Base-by-base conservation (phyloP, 1,140 invertebrate genomes). In the Probaryconus sp. region DNA sequence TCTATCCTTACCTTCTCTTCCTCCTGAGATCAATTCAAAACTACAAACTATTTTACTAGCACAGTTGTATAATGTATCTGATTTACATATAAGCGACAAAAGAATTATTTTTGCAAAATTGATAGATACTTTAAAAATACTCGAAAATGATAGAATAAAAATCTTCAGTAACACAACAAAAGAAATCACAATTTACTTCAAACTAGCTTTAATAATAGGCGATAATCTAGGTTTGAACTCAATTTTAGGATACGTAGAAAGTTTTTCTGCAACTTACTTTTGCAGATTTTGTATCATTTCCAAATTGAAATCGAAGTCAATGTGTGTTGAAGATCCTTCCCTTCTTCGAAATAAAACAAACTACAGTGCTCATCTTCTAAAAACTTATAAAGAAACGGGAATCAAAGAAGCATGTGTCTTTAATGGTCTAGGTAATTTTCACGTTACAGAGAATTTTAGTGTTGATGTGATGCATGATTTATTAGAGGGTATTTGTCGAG, bases 391-490 rank as follows among this genome's bases (percentile, higher is more conserved):
- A 18, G 21, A 38, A 14, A 58, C 60, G 5, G 60, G 53, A 11
- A 53, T 72, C 1, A 56, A 60, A 60, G 30, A 38, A 0, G 2
- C 0, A 3, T 61, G 31, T 40, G 20, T 38, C 17, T 61, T 48
- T 9, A 43, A 38, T 21, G 1, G 28, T 61, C 11, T 74, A 20
- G 0, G 17, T 1, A n/a, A 60, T 63, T 78, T 79, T 56, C 55
- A 74, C 50, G 47, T 61, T 9, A 43, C 26, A 10, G 18, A 61
- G n/a, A n/a, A n/a, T n/a, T n/a, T n/a, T n/a, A n/a, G n/a, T n/a
- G n/a, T n/a, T n/a, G n/a, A n/a, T n/a, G 20, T 65, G 7, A 55
- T 73, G 53, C 69, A 76, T 33, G 64, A 79, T 50, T 9, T 79
- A 5, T 48, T 58, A 14, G 68, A 78, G 30, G 73, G 73, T 7